These are phyloP conservation scores for Tyto alba DNA, from an alignment of 2,113 vertebrate species.

Conservation along the genomic window DNA sequence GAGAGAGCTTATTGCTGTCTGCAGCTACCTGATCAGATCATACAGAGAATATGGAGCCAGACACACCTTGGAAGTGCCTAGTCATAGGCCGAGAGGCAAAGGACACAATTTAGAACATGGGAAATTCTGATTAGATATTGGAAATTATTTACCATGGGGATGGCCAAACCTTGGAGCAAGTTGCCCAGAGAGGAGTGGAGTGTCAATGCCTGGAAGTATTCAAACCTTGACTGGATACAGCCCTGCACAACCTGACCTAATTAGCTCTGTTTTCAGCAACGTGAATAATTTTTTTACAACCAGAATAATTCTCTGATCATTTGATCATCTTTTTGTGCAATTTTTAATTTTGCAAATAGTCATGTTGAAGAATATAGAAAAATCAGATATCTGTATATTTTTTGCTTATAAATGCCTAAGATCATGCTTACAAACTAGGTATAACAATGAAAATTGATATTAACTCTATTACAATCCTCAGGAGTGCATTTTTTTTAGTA, in stretches of 20 bases:
- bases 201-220: not conserved
- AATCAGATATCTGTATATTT: not conserved
- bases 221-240: not conserved
- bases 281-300: not conserved
- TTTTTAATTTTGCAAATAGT: not conserved
- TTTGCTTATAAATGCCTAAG: not conserved
- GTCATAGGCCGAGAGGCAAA: not conserved
- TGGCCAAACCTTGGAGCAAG: not conserved
- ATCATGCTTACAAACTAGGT: not conserved
- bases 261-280: not conserved
- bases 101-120: not conserved
- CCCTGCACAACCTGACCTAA: not conserved
- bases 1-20: not conserved
- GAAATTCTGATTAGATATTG: not conserved
- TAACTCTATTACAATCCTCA: not conserved
- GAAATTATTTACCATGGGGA: not conserved
- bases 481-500: not conserved
- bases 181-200: not conserved
- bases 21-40: not conserved
- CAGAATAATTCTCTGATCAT: not conserved
- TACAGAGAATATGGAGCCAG: not conserved
- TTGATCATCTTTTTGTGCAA: not conserved
- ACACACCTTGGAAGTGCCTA: not conserved
- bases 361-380: not conserved
- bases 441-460: not conserved